Conservation (phyloP, 2,888 invertebrate species). For the Papilio gigon region DNA sequence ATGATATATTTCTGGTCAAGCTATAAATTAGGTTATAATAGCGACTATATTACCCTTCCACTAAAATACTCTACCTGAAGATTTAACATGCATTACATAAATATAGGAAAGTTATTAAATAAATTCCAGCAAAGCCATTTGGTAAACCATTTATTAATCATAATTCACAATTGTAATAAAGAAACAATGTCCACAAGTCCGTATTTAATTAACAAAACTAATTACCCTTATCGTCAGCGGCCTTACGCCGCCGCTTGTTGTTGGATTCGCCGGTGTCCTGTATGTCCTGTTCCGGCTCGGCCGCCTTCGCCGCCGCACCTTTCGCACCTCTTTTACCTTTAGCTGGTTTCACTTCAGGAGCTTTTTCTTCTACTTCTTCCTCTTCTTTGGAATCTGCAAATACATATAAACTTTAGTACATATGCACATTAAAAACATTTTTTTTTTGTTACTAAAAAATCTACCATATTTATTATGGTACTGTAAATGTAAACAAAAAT, state of each 20-base stretch:
- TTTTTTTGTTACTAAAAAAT: no score
- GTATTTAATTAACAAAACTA: conserved; percentile 63
- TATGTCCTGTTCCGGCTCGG: conserved; percentile 57
- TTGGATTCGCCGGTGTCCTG: conserved; percentile 64
- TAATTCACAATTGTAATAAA: conserved; percentile 64
- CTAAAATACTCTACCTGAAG: conserved; percentile 7
- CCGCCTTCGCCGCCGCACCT: conserved; percentile 58
- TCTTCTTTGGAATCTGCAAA: conserved; percentile 62
- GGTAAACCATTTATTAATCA: conserved; percentile 72
- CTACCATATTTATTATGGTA: no score
- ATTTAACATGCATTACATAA: conserved; percentile 39
- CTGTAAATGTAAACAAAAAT: neutral
- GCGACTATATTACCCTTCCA: neutral
- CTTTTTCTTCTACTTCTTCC: conserved; percentile 57
- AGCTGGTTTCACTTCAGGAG: conserved; percentile 59
- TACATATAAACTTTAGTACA: conserved; percentile 17
- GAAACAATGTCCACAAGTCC: conserved; percentile 62
- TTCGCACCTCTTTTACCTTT: conserved; percentile 69
- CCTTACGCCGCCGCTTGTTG: conserved; percentile 70
- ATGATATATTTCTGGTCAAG: no score
- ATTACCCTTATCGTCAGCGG: conserved; percentile 76
- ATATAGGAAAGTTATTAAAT: conserved; percentile 55
- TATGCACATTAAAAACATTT: neutral
- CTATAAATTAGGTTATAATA: neutral
- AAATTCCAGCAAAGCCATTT: conserved; percentile 63